Percentiles rank a stretch among this genome's conserved stretches.
Evolutionary conservation across 2,888 invertebrate genomes (phyloP).

Genomic region (Leptura quadrifasciata): DNA sequence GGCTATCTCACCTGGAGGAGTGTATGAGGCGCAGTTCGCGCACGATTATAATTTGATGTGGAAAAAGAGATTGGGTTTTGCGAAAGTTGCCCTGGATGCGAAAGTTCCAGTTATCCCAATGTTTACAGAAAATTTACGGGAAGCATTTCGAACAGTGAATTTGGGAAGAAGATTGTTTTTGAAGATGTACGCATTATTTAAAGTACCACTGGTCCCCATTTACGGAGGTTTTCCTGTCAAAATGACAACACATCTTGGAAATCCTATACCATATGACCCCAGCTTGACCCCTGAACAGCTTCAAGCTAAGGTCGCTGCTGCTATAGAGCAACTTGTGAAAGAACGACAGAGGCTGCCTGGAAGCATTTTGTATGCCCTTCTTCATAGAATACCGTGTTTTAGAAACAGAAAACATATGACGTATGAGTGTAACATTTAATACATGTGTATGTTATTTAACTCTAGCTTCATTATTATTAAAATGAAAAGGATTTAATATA

Average conservation of each 20-base stretch:
- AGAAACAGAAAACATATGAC: too few relatives aligned
- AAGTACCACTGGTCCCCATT: slow-evolving; percentile 93
- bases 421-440: too few relatives aligned
- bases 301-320: slow-evolving; percentile 85
- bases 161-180: slow-evolving; percentile 86
- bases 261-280: slow-evolving; percentile 86
- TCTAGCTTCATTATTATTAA: too few relatives aligned
- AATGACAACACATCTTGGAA: slow-evolving; percentile 89
- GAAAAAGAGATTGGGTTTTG: slow-evolving; percentile 95
- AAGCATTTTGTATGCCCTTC: too few relatives aligned
- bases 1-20: slow-evolving; percentile 96
- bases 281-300: slow-evolving; percentile 87
- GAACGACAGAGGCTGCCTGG: too few relatives aligned
- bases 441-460: too few relatives aligned
- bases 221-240: slow-evolving; percentile 99
- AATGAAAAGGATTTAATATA: too few relatives aligned
- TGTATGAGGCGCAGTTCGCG: slow-evolving; percentile 97
- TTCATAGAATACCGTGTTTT: too few relatives aligned
- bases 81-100: slow-evolving; percentile 96
- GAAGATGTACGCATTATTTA: slow-evolving; percentile 87
- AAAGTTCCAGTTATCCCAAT: slow-evolving; percentile 96
- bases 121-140: slow-evolving; percentile 96
- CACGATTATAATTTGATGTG: slow-evolving; percentile 92
- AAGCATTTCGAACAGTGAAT: slow-evolving; percentile 92
- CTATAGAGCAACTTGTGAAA: too few relatives aligned